phyloP scores from a whole-genome alignment of 2,113 vertebrate genomes.

The Petaurus breviceps region DNA sequence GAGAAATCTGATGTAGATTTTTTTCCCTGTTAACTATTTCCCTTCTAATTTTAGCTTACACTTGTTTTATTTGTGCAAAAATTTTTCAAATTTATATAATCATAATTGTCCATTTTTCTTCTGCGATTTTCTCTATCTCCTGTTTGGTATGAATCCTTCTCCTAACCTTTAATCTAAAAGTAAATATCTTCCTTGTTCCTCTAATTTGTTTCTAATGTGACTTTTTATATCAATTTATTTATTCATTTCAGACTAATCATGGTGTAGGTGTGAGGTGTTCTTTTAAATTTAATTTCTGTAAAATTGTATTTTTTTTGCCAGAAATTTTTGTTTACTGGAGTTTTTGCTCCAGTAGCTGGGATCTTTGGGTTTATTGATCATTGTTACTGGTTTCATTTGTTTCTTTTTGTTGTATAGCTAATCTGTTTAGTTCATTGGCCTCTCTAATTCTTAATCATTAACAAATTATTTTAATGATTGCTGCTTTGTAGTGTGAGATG shows the following conservation, averaged over 20 bases:
- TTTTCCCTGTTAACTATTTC: not conserved
- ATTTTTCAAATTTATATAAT: not conserved
- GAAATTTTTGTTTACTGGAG: not conserved
- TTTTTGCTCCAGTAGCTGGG: not conserved
- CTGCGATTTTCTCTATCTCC: not conserved
- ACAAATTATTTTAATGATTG: not conserved
- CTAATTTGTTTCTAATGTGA: not conserved
- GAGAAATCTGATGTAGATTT: not conserved
- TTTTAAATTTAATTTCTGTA: not conserved
- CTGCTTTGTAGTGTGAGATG: not conserved
- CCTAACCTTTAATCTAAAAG: too few relatives aligned
- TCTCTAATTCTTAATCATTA: not conserved
- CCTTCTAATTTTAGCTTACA: not conserved
- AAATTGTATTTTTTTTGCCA: not conserved
- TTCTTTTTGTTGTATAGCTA: not conserved
- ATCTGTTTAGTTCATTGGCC: not conserved
- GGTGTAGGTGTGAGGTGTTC: not conserved
- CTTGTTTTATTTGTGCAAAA: not conserved
- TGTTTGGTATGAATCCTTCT: not conserved
- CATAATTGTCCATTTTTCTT: not conserved
- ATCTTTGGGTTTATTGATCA: not conserved
- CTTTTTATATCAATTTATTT: not conserved
- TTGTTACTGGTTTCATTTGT: not conserved
- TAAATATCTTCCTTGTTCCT: not conserved
- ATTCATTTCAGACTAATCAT: not conserved